Evolutionary conservation across 2,113 vertebrate species (phyloP).

Genomic region (Sclerurus mexicanus): DNA sequence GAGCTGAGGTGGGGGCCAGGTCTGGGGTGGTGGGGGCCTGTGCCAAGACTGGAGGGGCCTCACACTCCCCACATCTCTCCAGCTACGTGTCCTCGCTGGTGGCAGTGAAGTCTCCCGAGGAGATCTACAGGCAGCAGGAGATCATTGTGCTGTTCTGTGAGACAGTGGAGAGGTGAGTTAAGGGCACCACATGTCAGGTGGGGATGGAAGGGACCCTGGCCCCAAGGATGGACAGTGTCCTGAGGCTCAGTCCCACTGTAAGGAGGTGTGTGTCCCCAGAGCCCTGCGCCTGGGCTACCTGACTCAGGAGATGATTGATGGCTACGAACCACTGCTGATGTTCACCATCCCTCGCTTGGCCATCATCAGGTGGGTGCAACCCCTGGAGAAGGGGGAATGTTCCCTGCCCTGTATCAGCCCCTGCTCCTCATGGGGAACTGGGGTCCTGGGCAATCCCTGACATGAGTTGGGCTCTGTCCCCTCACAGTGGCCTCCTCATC

Average conservation of each 20-base stretch:
- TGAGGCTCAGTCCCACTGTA: background rate
- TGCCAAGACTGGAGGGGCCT: background rate
- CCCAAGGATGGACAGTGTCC: background rate
- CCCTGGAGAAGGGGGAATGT: background rate
- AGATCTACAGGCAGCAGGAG: conserved; percentile 75
- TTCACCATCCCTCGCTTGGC: conserved; percentile 79
- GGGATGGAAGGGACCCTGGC: background rate
- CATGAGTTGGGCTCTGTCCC: background rate
- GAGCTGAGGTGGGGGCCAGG: conserved; percentile 66
- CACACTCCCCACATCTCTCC: background rate
- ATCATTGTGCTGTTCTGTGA: conserved; percentile 78
- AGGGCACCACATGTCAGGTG: fast-evolving
- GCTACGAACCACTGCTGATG: conserved; percentile 76
- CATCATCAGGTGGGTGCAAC: conserved; percentile 71
- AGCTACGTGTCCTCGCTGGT: conserved; percentile 75
- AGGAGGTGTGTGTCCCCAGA: conserved; percentile 4
- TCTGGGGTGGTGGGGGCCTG: background rate
- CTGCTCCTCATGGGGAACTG: background rate
- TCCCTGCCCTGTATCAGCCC: background rate
- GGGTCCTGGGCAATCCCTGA: fast-evolving
- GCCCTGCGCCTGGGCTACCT: conserved; percentile 73
- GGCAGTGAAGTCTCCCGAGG: conserved; percentile 71
- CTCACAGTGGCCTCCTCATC: conserved; percentile 72
- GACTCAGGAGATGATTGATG: conserved; percentile 78
- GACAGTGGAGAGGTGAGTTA: conserved; percentile 76